Evolutionary conservation across 2,797 vertebrate genomes (phyloP).

Genomic region (Leptatherina wallacei): DNA sequence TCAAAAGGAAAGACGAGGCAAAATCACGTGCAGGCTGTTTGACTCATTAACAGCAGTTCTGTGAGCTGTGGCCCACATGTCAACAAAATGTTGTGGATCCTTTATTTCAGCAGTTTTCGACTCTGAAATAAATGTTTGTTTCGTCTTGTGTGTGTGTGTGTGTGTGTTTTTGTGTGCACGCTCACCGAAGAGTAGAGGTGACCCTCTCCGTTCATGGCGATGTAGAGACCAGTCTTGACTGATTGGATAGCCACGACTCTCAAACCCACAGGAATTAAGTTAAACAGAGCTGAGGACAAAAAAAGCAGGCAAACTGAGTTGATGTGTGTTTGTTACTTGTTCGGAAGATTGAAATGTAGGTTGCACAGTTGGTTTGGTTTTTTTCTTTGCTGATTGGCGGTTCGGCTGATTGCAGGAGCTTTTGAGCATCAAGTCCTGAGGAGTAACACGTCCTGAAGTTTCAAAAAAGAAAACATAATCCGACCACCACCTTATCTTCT

Average conservation of each 20-base stretch:
- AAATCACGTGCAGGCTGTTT: neutral
- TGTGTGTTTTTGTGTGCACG: constrained; percentile 8
- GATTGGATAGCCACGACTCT: constrained; percentile 98
- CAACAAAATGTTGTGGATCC: neutral
- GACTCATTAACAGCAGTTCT: neutral
- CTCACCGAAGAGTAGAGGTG: constrained; percentile 99
- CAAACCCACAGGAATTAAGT: constrained; percentile 98
- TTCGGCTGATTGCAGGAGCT: neutral
- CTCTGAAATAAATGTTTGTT: neutral
- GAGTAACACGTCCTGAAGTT: neutral
- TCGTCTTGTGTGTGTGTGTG: neutral
- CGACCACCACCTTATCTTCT: neutral
- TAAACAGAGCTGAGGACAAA: constrained; percentile 91
- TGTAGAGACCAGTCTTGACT: constrained; percentile 96
- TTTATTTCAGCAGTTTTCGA: neutral
- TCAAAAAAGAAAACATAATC: neutral
- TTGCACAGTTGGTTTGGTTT: constrained; percentile 28
- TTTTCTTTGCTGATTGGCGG: neutral
- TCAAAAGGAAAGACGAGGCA: neutral
- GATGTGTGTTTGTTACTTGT: neutral
- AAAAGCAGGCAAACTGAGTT: constrained; percentile 14
- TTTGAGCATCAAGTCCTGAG: no score
- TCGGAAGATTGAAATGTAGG: neutral
- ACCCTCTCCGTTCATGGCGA: constrained; percentile 98
- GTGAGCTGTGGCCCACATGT: neutral